Percentiles rank a stretch among this genome's conserved stretches.
Conservation (phyloP, 2,888 invertebrate species). For the Byasa hedistus region DNA sequence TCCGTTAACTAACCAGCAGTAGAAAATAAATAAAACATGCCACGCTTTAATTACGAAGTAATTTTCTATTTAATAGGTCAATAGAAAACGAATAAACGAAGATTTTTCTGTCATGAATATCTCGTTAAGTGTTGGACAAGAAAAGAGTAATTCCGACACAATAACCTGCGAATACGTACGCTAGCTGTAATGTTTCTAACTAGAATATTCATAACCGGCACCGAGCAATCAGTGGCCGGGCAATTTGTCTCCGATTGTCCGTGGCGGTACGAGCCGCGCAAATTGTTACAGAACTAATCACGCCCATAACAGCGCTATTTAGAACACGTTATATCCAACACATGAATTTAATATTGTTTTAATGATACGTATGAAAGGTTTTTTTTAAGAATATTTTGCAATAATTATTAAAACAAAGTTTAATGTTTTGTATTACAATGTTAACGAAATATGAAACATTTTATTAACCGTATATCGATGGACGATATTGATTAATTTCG, state of each 20-base stretch:
- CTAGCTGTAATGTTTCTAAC: slow-evolving; percentile 32
- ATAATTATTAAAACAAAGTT: no score
- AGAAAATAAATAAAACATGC: no score
- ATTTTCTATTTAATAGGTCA: no score
- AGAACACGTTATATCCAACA: slow-evolving; percentile 38
- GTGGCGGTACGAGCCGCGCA: slow-evolving; percentile 68
- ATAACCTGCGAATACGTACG: slow-evolving; percentile 6
- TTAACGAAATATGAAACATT: background rate
- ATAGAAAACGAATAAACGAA: no score
- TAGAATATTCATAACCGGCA: slow-evolving; percentile 76
- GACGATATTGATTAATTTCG: slow-evolving; percentile 62
- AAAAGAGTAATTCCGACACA: background rate
- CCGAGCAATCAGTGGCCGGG: slow-evolving; percentile 67
- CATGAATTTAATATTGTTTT: background rate
- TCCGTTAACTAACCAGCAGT: no score
- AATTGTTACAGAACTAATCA: slow-evolving; percentile 61
- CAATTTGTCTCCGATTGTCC: slow-evolving; percentile 76
- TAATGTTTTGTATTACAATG: no score
- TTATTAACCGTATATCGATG: slow-evolving; percentile 67
- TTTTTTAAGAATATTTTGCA: background rate
- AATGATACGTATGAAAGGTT: background rate
- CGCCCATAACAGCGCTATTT: slow-evolving; percentile 58
- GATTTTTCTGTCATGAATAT: no score
- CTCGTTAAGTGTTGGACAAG: background rate
- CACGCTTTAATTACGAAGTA: no score